phyloP scores from a whole-genome alignment of 2,888 invertebrate species.

The Ectemnius continuus region DNA sequence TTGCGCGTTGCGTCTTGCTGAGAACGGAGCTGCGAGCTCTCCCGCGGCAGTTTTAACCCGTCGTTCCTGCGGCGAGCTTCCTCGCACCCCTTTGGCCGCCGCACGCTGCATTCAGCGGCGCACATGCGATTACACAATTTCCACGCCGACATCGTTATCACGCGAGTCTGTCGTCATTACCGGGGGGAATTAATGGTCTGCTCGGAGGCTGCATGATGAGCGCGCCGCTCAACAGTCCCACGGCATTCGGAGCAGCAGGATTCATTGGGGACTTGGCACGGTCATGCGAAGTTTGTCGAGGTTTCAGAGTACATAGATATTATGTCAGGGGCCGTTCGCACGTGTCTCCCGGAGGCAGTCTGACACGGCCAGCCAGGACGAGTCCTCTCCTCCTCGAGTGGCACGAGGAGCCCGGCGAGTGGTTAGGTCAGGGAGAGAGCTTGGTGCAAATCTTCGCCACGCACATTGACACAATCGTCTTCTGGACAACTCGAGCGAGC shows the following conservation, averaged over 20 bases:
- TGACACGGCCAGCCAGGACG: constrained; percentile 22
- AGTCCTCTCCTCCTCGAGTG: constrained; percentile 21
- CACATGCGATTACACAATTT: too few relatives aligned
- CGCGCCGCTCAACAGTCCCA: too few relatives aligned
- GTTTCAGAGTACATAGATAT: constrained; percentile 27
- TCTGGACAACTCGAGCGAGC: constrained; percentile 64
- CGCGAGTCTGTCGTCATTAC: too few relatives aligned
- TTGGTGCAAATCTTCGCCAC: constrained; percentile 68
- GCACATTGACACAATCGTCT: constrained; percentile 66
- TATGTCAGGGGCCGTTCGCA: constrained; percentile 23
- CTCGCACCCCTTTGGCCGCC: not conserved
- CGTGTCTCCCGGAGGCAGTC: too few relatives aligned
- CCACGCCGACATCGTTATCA: too few relatives aligned
- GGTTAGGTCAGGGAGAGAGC: constrained; percentile 74
- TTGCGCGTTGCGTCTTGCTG: constrained; percentile 63
- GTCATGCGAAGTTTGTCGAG: constrained; percentile 10
- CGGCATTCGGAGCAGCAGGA: not conserved
- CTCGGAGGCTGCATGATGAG: too few relatives aligned
- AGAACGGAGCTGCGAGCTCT: constrained; percentile 50
- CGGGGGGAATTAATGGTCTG: too few relatives aligned
- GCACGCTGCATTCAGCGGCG: too few relatives aligned
- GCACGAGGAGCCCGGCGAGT: constrained; percentile 45
- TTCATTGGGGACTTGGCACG: not conserved
- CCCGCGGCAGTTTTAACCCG: constrained; percentile 47
- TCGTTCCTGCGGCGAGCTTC: constrained; percentile 6